A percentile compares a stretch with the other conserved stretches of the same genome.
Evolutionary conservation across 2,113 vertebrate species (phyloP).

Genomic region (Chinchilla lanigera): DNA sequence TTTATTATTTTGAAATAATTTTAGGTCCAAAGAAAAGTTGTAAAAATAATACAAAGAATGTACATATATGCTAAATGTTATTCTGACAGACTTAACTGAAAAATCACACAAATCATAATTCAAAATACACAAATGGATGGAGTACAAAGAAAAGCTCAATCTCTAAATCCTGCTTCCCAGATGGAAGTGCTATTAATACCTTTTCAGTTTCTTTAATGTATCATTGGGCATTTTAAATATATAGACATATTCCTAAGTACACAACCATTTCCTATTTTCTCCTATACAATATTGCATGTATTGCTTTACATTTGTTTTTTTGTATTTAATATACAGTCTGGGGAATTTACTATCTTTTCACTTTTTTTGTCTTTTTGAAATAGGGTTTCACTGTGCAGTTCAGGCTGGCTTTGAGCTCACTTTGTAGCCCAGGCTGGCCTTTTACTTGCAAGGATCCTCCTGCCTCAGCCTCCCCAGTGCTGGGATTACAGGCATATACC

Average conservation of each 20-base stretch:
- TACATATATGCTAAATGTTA: not conserved
- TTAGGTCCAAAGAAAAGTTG: not conserved
- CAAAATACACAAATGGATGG: not conserved
- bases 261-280: not conserved
- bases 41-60: not conserved
- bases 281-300: not conserved
- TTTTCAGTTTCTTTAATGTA: not conserved
- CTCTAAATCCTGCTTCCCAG: not conserved
- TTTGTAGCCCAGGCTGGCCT: not conserved
- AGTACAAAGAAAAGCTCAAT: not conserved
- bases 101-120: not conserved
- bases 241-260: not conserved
- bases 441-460: not conserved
- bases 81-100: not conserved
- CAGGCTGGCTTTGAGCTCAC: not conserved
- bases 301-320: not conserved
- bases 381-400: not conserved
- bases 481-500: not conserved
- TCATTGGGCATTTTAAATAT: not conserved
- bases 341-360: not conserved
- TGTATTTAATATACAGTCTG: not conserved
- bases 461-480: not conserved
- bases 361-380: not conserved
- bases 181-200: not conserved
- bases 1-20: not conserved